phyloP scores from a whole-genome alignment of 1,140 invertebrate genomes.

The Drosophila biarmipes region DNA sequence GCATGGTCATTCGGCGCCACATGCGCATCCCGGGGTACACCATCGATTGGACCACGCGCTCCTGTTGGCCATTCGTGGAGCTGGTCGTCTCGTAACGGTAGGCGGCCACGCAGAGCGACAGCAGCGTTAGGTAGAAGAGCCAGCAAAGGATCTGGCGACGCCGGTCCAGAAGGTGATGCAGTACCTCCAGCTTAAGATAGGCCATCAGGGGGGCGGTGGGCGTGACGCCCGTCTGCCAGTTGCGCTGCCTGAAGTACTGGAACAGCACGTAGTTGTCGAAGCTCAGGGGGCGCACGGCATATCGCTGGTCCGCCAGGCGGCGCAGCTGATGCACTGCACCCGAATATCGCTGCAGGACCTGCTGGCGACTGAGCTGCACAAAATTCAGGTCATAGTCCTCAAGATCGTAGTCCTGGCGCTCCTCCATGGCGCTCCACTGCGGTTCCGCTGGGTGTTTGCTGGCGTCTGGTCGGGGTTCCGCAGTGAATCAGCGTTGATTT shows the following conservation, averaged over 20 bases:
- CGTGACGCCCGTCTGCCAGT: slow-evolving; percentile 5
- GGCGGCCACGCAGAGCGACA: slow-evolving; percentile 68
- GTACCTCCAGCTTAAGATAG: slow-evolving; percentile 69
- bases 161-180: slow-evolving; percentile 75
- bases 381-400: slow-evolving; percentile 68
- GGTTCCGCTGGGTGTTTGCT: neutral
- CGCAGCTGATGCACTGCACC: slow-evolving; percentile 62
- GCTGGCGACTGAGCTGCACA: slow-evolving; percentile 67
- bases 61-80: slow-evolving; percentile 40
- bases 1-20: slow-evolving; percentile 85
- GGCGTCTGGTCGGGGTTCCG: neutral
- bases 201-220: slow-evolving; percentile 40
- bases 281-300: slow-evolving; percentile 64
- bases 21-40: slow-evolving; percentile 86
- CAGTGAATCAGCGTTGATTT: neutral
- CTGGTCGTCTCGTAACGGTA: slow-evolving; percentile 82
- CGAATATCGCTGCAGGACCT: slow-evolving; percentile 70
- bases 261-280: slow-evolving; percentile 80
- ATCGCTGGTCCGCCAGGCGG: slow-evolving; percentile 66
- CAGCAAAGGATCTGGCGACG: slow-evolving; percentile 79
- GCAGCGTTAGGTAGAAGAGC: slow-evolving; percentile 71
- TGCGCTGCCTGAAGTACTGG: slow-evolving; percentile 77
- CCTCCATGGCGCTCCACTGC: neutral
- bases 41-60: slow-evolving; percentile 85
- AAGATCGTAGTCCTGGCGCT: slow-evolving; percentile 18